phyloP scores from a whole-genome alignment of 1,140 invertebrate species.

The Calephelis nemesis region DNA sequence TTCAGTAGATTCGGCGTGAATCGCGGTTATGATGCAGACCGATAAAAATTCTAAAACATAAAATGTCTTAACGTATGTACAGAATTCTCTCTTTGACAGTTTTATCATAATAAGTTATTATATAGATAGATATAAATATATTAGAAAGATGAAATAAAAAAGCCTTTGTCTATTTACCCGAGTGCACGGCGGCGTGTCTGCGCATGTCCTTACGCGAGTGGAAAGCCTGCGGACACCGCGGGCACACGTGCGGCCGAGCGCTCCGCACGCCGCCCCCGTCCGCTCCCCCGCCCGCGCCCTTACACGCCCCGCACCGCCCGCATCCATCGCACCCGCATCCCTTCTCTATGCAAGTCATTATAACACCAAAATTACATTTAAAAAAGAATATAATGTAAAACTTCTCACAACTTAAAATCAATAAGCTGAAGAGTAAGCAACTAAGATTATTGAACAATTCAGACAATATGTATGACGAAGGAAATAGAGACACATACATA shows the following conservation, averaged over 20 bases:
- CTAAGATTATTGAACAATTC: too few species aligned
- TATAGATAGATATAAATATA: background rate
- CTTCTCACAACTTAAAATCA: too few species aligned
- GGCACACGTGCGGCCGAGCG: slow-evolving; percentile 63
- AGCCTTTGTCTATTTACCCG: slow-evolving; percentile 48
- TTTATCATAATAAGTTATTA: too few species aligned
- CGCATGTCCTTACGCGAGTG: slow-evolving; percentile 79
- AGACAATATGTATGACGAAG: too few species aligned
- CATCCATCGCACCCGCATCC: slow-evolving; percentile 31
- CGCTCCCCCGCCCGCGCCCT: slow-evolving; percentile 36
- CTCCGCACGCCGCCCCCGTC: slow-evolving; percentile 39
- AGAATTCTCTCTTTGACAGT: background rate
- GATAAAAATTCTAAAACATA: too few species aligned
- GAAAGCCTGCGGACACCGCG: slow-evolving; percentile 77
- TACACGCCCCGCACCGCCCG: slow-evolving; percentile 52
- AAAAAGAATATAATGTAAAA: too few species aligned
- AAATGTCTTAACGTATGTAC: background rate
- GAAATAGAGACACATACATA: too few species aligned
- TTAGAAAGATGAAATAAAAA: background rate
- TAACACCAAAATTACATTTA: background rate
- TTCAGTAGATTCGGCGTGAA: too few species aligned
- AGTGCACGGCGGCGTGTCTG: slow-evolving; percentile 77
- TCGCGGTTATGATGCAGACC: too few species aligned
- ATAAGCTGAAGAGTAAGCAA: too few species aligned
- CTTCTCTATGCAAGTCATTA: slow-evolving; percentile 2